Conservation (phyloP, 2,888 invertebrate species). For the Arctia plantaginis region DNA sequence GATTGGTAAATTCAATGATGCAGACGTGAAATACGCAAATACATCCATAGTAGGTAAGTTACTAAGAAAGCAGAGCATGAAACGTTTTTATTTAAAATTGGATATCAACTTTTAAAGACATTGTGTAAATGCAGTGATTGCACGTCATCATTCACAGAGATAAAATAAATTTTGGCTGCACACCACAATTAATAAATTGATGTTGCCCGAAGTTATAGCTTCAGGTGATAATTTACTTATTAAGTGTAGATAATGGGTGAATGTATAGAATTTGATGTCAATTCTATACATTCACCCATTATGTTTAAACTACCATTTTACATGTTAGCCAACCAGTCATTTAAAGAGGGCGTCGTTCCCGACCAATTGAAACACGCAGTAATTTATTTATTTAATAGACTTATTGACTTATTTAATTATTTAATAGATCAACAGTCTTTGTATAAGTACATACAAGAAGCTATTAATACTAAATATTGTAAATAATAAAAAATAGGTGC, state of each 20-base stretch:
- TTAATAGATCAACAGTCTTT: no score
- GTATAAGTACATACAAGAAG: no score
- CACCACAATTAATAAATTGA: slow-evolving; percentile 40
- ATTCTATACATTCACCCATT: no score
- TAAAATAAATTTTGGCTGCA: neutral
- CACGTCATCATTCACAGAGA: neutral
- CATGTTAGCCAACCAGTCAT: no score
- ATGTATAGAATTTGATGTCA: slow-evolving; percentile 49
- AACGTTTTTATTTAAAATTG: neutral
- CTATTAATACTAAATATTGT: no score
- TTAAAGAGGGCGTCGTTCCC: no score
- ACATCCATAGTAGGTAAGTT: neutral
- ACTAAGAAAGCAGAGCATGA: neutral
- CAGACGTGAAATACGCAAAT: neutral
- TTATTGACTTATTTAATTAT: no score
- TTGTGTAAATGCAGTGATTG: neutral
- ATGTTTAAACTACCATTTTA: no score
- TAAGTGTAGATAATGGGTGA: slow-evolving; percentile 58
- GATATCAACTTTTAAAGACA: no score
- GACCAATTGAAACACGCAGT: no score
- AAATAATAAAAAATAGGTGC: no score
- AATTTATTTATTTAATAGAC: no score
- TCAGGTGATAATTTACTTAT: slow-evolving; percentile 39
- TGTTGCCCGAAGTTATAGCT: slow-evolving; percentile 27
- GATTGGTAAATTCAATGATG: neutral